Conservation (phyloP, 2,888 invertebrate species). For the Keiferia lycopersicella region DNA sequence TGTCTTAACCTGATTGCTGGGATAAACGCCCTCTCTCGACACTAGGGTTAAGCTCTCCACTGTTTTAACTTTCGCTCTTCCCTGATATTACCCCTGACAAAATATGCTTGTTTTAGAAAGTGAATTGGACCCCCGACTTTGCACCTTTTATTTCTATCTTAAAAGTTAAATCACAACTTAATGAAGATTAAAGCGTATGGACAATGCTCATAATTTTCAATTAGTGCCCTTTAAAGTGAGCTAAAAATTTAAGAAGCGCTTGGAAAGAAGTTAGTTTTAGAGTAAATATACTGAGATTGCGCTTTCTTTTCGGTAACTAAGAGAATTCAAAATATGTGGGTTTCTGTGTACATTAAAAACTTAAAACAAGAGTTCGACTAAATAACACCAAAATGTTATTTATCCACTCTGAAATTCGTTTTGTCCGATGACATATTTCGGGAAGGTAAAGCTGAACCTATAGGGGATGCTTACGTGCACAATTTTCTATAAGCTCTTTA, state of each 20-base stretch:
- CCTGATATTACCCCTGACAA: not conserved
- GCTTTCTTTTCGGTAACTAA: too few species aligned
- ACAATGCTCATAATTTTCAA: constrained; percentile 7
- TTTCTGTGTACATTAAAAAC: too few species aligned
- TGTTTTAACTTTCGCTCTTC: constrained; percentile 21
- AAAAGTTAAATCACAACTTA: constrained; percentile 1
- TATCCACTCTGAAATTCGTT: constrained; percentile 19
- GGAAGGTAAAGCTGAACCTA: constrained; percentile 7
- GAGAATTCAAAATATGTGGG: not conserved
- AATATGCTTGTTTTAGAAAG: not conserved
- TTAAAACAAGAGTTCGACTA: too few species aligned
- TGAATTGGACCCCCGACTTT: not conserved
- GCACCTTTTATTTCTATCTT: not conserved
- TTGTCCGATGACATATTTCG: constrained; percentile 9
- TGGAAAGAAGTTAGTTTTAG: constrained; percentile 9
- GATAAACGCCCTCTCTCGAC: constrained; percentile 59
- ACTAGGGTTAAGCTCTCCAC: constrained; percentile 48
- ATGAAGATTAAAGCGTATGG: constrained; percentile 3
- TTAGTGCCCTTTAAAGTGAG: constrained; percentile 5
- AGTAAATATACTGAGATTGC: not conserved
- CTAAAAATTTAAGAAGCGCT: constrained; percentile 5
- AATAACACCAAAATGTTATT: not conserved
- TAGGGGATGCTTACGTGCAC: constrained; percentile 22
- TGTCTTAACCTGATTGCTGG: constrained; percentile 58
- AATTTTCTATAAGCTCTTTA: constrained; percentile 27